Base-by-base conservation (phyloP, 2,888 invertebrate species). In the Agrochola litura region DNA sequence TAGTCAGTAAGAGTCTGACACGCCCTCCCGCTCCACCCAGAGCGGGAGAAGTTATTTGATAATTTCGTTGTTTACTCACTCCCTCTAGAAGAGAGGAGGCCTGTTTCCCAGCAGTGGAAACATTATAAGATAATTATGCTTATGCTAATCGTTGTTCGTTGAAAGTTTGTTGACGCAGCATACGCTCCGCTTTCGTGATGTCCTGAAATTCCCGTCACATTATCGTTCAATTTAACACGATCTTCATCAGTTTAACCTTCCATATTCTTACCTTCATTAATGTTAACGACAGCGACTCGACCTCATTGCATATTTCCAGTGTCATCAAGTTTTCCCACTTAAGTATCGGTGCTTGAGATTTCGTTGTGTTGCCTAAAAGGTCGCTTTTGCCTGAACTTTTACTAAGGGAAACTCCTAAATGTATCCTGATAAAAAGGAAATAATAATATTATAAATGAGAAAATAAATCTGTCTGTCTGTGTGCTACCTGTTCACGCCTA, bases 301-400 rank as follows among this genome's bases (percentile, higher is more conserved):
- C 83, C 80, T 54, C 80, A n/a, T 78, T 82, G 66, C 83, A 79
- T 80, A 85, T 76, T 72, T 85, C 56, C 70, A 30, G 25, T 54
- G 67, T 84, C 79, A 77, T 79, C 79, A 74, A 64, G 52, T 73
- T 58, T 64, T 54, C 0, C n/a, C 76, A 52, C 60, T 66, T 73
- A 76, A 43, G 67, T 61, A 67, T 19, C 22, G 56, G 37, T 56
- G 41, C 68, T 81, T 66, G 30, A 70, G 69, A 72, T 77, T 71
- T 66, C 41, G 16, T 73, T 71, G 63, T 30, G 43, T 54, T 46
- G 56, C 25, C n/a, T 41, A 56, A 68, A 61, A 56, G 19, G 22
- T 52, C 2, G 37, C 12, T 25, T 19, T 12, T 66, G 0, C 14
- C 19, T 2, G 25, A 8, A 30, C 12, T 66, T 14, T 30, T 22